phyloP scores from a whole-genome alignment of 2,113 vertebrate genomes.

The Smithornis capensis region DNA sequence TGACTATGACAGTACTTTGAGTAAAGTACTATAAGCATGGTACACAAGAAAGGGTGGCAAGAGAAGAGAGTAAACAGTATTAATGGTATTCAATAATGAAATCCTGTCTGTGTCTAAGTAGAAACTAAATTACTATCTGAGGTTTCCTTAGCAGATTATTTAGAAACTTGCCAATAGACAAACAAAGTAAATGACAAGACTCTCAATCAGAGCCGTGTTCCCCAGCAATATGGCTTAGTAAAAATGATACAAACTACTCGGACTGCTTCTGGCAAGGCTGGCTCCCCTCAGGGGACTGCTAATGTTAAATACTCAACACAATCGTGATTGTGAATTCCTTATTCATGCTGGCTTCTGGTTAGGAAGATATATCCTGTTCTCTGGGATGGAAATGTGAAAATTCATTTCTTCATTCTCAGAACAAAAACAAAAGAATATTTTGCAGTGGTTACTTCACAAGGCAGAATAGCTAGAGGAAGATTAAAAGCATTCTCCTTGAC shows the following conservation, averaged over 20 bases:
- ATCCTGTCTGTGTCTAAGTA: slow-evolving; percentile 30
- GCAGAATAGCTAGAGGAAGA: not conserved
- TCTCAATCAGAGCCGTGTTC: slow-evolving; percentile 25
- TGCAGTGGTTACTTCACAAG: not conserved
- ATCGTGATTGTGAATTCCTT: not conserved
- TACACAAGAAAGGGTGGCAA: not conserved
- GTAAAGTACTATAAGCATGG: not conserved
- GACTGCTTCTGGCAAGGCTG: not conserved
- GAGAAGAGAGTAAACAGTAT: slow-evolving; percentile 7
- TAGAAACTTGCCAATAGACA: slow-evolving; percentile 50
- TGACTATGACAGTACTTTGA: not conserved
- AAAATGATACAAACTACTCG: slow-evolving; percentile 4
- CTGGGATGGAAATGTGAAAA: not conserved
- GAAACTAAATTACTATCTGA: slow-evolving; percentile 36
- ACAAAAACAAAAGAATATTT: not conserved
- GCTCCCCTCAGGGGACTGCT: not conserved
- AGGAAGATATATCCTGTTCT: not conserved
- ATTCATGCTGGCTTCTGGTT: not conserved
- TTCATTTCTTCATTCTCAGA: not conserved
- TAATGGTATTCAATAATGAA: slow-evolving; percentile 45
- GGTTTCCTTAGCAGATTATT: slow-evolving; percentile 44
- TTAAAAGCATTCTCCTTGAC: not conserved
- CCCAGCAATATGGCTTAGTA: slow-evolving; percentile 19
- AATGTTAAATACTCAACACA: not conserved
- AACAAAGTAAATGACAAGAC: slow-evolving; percentile 40